A percentile compares a stretch with the other conserved stretches of the same genome.
Conservation (phyloP, 1,140 invertebrate genomes). For the Aplysia californica region DNA sequence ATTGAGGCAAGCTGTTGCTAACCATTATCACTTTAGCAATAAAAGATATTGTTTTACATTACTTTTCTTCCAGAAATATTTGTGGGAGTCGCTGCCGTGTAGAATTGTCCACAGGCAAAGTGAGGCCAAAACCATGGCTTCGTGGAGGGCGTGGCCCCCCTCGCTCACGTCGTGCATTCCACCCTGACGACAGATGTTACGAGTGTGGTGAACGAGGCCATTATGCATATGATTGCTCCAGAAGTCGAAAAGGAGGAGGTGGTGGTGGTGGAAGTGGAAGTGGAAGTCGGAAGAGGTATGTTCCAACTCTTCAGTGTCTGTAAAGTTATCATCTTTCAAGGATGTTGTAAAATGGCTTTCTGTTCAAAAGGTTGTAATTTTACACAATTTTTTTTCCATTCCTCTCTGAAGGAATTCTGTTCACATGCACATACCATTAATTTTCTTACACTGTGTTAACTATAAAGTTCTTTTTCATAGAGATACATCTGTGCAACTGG, state of each 20-base stretch:
- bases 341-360: slow-evolving; percentile 21
- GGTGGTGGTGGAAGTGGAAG: slow-evolving; percentile 8
- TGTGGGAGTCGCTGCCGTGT: slow-evolving; percentile 91
- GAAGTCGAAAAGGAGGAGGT: slow-evolving; percentile 30
- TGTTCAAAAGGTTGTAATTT: not conserved
- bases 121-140: slow-evolving; percentile 66
- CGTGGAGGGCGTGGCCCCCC: slow-evolving; percentile 38
- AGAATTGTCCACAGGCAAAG: slow-evolving; percentile 88
- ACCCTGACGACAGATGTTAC: slow-evolving; percentile 86
- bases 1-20: no score
- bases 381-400: not conserved
- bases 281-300: slow-evolving; percentile 18
- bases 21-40: no score
- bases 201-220: slow-evolving; percentile 92
- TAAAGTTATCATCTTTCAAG: not conserved
- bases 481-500: not conserved
- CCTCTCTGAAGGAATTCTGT: not conserved
- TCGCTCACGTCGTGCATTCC: slow-evolving; percentile 72
- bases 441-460: not conserved
- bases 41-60: no score
- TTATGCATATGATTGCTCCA: slow-evolving; percentile 86
- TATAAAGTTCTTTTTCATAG: not conserved
- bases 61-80: slow-evolving; percentile 74
- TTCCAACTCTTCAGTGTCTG: not conserved
- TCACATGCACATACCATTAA: not conserved